Base-by-base conservation (phyloP, 1,140 invertebrate species). In the Bombus impatiens region DNA sequence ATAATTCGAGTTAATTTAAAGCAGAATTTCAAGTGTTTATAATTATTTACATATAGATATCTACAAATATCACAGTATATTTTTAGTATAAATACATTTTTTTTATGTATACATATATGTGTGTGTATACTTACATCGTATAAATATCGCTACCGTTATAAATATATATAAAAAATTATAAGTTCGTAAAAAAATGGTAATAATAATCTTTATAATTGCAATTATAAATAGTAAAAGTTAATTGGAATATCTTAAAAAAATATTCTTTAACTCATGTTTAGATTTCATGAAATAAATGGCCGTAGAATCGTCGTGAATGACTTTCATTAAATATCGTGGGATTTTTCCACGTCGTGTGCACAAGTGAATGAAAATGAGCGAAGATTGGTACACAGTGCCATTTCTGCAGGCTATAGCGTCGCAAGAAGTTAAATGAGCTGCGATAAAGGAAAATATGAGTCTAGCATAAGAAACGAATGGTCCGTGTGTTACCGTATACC, bases 371-470 rank as follows among this genome's bases (percentile, higher is more conserved):
- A 74, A 72, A 62, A 82, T 57, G 53, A 44, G 53, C 44, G 12
- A n/a, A 37, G 78, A 77, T 53, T 53, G 47, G 47, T 35, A 70
- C 44, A 70, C 44, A 72, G 47, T 37, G 37, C 18, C 47, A 53
- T 59, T 40, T 72, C 47, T 53, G n/a, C 68, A 13, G 28, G 53
- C 32, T 53, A 53, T 53, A 32, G 47, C 47, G 35, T 37, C 22
- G 68, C 28, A 32, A 62, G n/a, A 74, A 72, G 40, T 74, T 42
- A 82, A 82, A 82, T 44, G 80, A 74, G 80, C 80, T 13, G 53
- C 70, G 70, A 62, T 62, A 72, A 82, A 72, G 37, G 35, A 32
- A 59, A 42, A 72, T 53, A 42, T 44, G 37, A 70, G 53, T 10
- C 18, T n/a, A n/a, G 5, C 22, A 32, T 35, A 47, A 47, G 37